Evolutionary conservation across 1,140 invertebrate genomes (phyloP), one percentile per base, ranked within the genome.

Genomic region (Drosophila leontia): DNA sequence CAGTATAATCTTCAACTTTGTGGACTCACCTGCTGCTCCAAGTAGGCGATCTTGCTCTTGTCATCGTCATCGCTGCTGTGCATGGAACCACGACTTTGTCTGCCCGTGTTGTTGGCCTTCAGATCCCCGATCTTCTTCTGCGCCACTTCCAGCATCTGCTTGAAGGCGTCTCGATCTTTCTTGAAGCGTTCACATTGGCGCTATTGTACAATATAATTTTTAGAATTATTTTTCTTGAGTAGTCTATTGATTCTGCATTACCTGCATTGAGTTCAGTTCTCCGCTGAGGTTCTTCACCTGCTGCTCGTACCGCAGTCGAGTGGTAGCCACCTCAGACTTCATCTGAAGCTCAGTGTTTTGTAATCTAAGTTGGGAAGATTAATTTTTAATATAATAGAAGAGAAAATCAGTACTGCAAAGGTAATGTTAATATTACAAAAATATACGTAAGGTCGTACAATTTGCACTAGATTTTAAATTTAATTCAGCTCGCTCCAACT

Each of bases 241-340:
- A 1, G 39, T 26, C 7, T 29, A 7, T 7, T 23, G n/a, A 15
- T 2, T 5, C 15, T 19, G 17, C 12, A 26, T 96, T 64, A 95
- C 95, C 92, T 98, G 97, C 77, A 98, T 94, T 2, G 96, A 95
- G 64, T 97, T 96, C 13, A 98, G 95, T 93, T 99, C 98, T 62
- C 97, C 97, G 67, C 96, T 95, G 79, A 99, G 95, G 15, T 97
- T 95, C 48, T 96, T 96, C 80, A 98, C 95, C 88, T 98, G 96
- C 60, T 96, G 96, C 90, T 99, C 98, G 84, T 98, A 98, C 15
- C 97, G 95, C 87, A 97, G 94, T 92, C 98, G 98, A 68, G 96
- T 96, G 48, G 98, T 96, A 3, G 96, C 95, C 17, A 98, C 92
- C 88, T 99, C 98, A 1, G 96, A 95, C 90, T 97, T 97, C 45